Base-by-base conservation (phyloP, 2,113 vertebrate genomes). In the Hippocampus abdominalis region DNA sequence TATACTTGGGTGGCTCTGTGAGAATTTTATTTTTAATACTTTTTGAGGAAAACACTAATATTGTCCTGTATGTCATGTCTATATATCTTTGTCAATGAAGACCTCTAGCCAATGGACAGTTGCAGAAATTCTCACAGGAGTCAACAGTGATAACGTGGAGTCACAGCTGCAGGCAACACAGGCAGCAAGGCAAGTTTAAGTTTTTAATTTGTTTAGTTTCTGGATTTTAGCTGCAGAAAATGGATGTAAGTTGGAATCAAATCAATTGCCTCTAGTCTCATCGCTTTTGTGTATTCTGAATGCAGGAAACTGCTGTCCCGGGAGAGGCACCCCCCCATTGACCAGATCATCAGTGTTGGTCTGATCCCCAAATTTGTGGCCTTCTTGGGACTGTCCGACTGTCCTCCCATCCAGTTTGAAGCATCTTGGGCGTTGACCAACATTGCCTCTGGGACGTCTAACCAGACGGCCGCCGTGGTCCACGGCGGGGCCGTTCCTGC, bases 371-470 rank as follows among this genome's bases (percentile, higher is more conserved):
- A 92, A 81, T 94, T 99, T 25, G 97, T 99, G 8, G 77, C 89
- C 4, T 99, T 98, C 80, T 89, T 99, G 90, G 90, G 92, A 0
- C 80, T 90, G 81, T 68, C 56, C 1, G 92, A 95, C 8, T 96
- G 92, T 39, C 93, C 94, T 5, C 94, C 95, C 0, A 96, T 98
- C 83, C 97, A 98, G 88, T 99, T 98, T 57, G 97, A 98, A 74
- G 94, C 97, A 12, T 95, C 97, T n/a, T 99, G 97, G 97, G 97
- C 97, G 0, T 92, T 99, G 73, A 99, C 97, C 29, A 99, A 99
- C 89, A 99, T 99, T 1, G 97, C 97, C 25, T 99, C 97, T 0
- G 97, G 96, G 65, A 98, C 94, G 0, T 94, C 94, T 0, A 94
- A 96, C 4, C 97, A 99, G 83, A 99, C 97, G 0, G 93, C 89